Conservation (phyloP, 2,113 vertebrate species). For the Cyprinodon variegatus region DNA sequence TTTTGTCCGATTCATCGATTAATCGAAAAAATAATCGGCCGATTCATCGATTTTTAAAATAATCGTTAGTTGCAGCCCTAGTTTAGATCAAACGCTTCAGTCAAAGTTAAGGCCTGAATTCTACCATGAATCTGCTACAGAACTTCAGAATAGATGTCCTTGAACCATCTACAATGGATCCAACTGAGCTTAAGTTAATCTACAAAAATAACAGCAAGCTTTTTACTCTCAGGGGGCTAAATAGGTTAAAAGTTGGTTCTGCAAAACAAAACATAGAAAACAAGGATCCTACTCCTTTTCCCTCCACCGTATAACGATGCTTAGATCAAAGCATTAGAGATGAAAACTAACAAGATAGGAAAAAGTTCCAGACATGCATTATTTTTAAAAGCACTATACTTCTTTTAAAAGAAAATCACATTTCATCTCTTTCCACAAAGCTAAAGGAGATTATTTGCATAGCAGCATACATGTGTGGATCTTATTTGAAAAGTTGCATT, state of each 20-base stretch:
- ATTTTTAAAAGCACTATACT: neutral
- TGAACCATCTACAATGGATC: neutral
- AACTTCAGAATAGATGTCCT: no score
- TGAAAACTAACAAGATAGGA: neutral
- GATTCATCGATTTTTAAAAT: no score
- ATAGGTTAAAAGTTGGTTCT: no score
- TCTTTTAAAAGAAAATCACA: slow-evolving; percentile 9
- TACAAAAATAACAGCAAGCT: neutral
- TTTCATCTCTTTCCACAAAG: slow-evolving; percentile 11
- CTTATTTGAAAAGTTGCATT: slow-evolving; percentile 18
- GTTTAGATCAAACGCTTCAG: no score
- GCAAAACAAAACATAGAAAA: no score
- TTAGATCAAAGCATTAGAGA: neutral
- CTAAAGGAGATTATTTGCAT: slow-evolving; percentile 15
- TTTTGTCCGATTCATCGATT: no score
- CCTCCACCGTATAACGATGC: no score
- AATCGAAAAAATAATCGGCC: no score
- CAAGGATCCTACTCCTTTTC: no score
- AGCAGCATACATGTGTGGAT: slow-evolving; percentile 18
- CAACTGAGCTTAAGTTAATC: neutral
- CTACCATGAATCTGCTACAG: no score
- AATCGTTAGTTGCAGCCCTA: no score
- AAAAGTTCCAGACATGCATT: neutral
- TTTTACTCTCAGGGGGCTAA: neutral
- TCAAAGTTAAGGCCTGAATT: no score